A percentile compares a stretch with the other conserved stretches of the same genome.
Conservation (phyloP, 2,797 vertebrate genomes). For the Falco columbarius region DNA sequence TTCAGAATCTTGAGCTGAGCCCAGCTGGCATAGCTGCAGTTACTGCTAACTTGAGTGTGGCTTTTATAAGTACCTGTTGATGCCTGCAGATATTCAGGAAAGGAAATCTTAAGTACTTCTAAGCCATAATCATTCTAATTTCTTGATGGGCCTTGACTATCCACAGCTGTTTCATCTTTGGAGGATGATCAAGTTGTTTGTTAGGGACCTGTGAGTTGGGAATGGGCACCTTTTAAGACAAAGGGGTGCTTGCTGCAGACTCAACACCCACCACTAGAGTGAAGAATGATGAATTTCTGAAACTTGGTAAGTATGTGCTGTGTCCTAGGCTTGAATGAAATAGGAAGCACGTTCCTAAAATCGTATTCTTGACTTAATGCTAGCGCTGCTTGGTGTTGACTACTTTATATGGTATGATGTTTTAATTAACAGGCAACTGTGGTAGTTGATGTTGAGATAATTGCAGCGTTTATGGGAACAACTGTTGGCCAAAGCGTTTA, state of each 20-base stretch:
- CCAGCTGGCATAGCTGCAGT: neutral
- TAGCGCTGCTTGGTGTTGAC: neutral
- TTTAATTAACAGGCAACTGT: neutral
- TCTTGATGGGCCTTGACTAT: neutral
- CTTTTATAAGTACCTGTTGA: neutral
- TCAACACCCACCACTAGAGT: accelerated
- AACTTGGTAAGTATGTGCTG: neutral
- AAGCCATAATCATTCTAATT: neutral
- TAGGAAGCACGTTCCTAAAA: neutral
- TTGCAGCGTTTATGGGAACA: neutral
- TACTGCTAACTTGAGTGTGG: neutral
- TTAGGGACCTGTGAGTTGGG: neutral
- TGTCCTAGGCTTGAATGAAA: neutral
- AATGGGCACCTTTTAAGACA: neutral
- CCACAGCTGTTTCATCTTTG: neutral
- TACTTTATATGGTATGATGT: neutral
- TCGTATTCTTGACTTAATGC: neutral
- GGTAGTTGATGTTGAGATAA: neutral
- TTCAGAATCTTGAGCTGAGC: neutral
- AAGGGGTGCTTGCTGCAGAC: neutral
- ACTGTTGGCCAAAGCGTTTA: neutral
- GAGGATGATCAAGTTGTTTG: neutral
- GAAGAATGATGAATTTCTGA: neutral
- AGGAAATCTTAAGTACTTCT: neutral
- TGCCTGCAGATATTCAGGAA: neutral